Percentiles rank a stretch among this genome's conserved stretches.
These are phyloP conservation scores for Sebastes umbrosus DNA, from an alignment of 2,797 vertebrate species.

Conservation along the genomic window DNA sequence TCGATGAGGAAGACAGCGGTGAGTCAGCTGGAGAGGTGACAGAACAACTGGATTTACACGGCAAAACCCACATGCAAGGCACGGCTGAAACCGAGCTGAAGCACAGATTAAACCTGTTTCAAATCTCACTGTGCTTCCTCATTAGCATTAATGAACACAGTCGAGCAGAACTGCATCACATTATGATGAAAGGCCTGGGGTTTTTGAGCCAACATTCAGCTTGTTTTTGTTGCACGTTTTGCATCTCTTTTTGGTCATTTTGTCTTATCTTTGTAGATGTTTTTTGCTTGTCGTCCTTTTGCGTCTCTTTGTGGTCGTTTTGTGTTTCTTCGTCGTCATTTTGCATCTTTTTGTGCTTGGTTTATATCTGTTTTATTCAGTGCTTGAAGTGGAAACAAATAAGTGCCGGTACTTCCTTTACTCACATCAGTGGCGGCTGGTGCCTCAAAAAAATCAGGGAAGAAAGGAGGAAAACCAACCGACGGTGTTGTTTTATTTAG, in stretches of 20 bases:
- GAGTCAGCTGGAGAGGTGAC: conserved; percentile 73
- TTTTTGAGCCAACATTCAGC: neutral
- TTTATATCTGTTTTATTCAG: neutral
- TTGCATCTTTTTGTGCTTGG: neutral
- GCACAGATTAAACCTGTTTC: conserved; percentile 23
- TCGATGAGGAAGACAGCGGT: conserved; percentile 62
- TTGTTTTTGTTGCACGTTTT: neutral
- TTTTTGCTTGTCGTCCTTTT: neutral
- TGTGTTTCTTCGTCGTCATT: neutral
- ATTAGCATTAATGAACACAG: neutral
- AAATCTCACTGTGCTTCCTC: conserved; percentile 9
- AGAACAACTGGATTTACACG: conserved; percentile 65
- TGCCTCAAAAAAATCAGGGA: too few relatives aligned
- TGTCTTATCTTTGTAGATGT: neutral
- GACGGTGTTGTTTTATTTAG: too few relatives aligned
- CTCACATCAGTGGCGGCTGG: too few relatives aligned
- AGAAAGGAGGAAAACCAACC: too few relatives aligned
- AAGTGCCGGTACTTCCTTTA: too few relatives aligned
- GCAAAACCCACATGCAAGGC: conserved; percentile 14
- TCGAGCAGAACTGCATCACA: neutral
- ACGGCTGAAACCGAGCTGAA: conserved; percentile 9
- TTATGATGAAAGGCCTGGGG: neutral
- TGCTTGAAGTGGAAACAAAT: too few relatives aligned
- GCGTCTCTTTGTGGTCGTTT: neutral
- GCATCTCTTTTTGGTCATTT: neutral